Base-by-base conservation (phyloP, 2,888 invertebrate genomes). In the Gandaritis pyraliata region DNA sequence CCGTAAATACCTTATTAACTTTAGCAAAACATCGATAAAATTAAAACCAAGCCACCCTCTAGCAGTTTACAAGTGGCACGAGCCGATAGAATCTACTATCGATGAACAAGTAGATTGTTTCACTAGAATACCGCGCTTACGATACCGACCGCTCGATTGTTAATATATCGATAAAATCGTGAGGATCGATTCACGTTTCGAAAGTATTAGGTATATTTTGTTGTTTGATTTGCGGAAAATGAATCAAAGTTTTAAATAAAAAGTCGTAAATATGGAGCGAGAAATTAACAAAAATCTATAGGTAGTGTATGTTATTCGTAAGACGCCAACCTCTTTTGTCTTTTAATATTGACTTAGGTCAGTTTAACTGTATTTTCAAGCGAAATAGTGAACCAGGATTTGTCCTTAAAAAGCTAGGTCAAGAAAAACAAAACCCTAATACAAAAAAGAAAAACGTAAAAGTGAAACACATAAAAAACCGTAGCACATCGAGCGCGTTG, bases 91-190 rank as follows among this genome's bases (percentile, higher is more conserved):
- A 90, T 91, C 90, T 82, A 78, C 77, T 76, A 78, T 80, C 84
- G 90, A 90, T 90, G 90, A 88, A 90, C 90, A 85, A 86, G 81
- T 76, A 87, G 89, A 91, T 91, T 87, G 88, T 89, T 88, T 88
- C 86, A 82, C 88, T 83, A 80, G 80, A 80, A 76, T 80, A 81
- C 85, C 74, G 76, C 82, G 78, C 75, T 77, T 76, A 74, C 69
- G 81, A 81, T 79, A 79, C 78, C 70, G 75, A 81, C 75, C 15
- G 30, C 30, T 77, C 79, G 80, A 82, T 83, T 79, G 76, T 77
- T 81, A 79, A 81, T 82, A 80, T 75, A 77, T 77, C 76, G 77
- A 77, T 78, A 76, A 78, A 81, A 83, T 84, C 82, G 80, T 79
- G 80, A 79, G 76, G 74, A 79, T 80, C 82, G 76, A 77, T 78